Conservation (phyloP, 2,113 vertebrate species). For the Charadrius vociferus region DNA sequence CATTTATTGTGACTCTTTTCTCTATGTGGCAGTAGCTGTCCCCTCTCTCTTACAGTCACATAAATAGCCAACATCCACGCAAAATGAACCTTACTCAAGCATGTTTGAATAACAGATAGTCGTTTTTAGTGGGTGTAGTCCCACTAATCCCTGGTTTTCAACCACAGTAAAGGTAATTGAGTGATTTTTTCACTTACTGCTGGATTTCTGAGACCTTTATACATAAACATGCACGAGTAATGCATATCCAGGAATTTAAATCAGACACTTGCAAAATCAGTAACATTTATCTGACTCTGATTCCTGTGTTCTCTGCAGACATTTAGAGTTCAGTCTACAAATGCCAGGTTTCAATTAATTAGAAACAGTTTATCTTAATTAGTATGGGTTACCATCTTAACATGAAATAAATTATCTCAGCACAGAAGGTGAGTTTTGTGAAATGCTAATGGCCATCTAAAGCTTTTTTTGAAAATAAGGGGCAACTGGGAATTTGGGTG, state of each 20-base stretch:
- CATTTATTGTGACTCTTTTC: background rate
- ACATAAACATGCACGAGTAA: background rate
- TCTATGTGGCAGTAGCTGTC: background rate
- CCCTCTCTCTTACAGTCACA: background rate
- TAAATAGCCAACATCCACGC: background rate
- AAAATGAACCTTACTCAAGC: background rate
- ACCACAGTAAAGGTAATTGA: background rate
- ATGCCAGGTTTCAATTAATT: conserved; percentile 72
- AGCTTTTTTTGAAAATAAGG: conserved; percentile 33
- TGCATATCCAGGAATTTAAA: conserved; percentile 14
- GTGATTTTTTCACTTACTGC: conserved; percentile 17
- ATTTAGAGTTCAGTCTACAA: conserved; percentile 50
- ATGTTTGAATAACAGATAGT: background rate
- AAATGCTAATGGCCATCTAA: conserved; percentile 51
- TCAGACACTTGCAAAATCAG: conserved; percentile 37
- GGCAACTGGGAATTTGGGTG: background rate
- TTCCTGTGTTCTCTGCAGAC: conserved; percentile 40
- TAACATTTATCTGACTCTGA: conserved; percentile 66
- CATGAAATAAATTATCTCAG: conserved; percentile 70
- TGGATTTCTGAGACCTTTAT: background rate
- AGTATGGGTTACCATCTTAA: conserved; percentile 46
- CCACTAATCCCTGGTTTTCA: background rate
- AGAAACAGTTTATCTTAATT: conserved; percentile 77
- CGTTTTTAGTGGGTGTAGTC: background rate
- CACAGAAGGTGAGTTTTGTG: conserved; percentile 41